Base-by-base conservation (phyloP, 2,797 vertebrate genomes). In the Amblyopsis hoosieri region DNA sequence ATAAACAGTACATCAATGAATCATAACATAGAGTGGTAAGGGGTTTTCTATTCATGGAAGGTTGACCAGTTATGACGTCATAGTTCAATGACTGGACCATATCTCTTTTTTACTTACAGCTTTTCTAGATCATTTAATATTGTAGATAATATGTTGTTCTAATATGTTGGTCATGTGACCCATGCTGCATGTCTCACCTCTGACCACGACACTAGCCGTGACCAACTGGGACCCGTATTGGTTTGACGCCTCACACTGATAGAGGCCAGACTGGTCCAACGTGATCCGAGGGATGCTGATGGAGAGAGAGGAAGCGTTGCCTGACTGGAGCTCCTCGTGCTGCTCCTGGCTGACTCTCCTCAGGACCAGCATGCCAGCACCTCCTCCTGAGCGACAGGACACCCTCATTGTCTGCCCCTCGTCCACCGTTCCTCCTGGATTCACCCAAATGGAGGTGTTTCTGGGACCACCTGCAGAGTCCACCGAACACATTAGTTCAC, bases 181-280 rank as follows among this genome's bases (percentile, higher is more conserved):
- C 46, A 48, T 4, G 46, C 46, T 48, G 46, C 23, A 29, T 48
- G 60, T 80, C 89, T 86, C 69, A 96, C 95, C 93, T 90, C 84
- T 79, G 62, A 97, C 85, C 1, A 61, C 80, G 61, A 98, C 13
- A 33, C 90, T 19, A 59, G 86, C 76, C 52, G 65, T 76, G 29
- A 74, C 81, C 64, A 12, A 77, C 3, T 94, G 69, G 57, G 67
- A 87, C 12, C 95, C 95, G 11, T 89, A 76, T 29, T 5, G 23
- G 69, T 97, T 97, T 64, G 71, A 75, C 51, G 91, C 93, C 79
- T 93, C 86, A 74, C 96, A 98, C 66, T 91, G 72, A 57, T 96
- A 97, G 70, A 67, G 62, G 12, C 92, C 94, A 33, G 92, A 87
- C 81, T 95, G 90, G 65, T 87, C 74, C 29, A 81, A 64, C 50